These are phyloP conservation scores for Morpho helenor DNA, from an alignment of 2,888 invertebrate genomes.

Conservation along the genomic window DNA sequence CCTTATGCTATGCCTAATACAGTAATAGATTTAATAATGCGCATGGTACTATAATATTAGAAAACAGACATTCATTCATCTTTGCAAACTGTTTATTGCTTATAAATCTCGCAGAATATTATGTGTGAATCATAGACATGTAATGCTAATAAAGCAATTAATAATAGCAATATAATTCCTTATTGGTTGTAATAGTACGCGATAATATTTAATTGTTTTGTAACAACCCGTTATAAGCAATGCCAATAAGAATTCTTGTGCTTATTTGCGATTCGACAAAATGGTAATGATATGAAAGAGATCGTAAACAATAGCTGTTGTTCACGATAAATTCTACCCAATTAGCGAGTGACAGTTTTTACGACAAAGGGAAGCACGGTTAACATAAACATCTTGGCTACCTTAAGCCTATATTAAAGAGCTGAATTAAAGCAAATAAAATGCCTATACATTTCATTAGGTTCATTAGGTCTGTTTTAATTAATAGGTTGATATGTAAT, in stretches of 20 bases:
- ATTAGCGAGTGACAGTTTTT: constrained; percentile 60
- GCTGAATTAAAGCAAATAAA: background rate
- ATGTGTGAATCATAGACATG: too few relatives aligned
- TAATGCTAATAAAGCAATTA: background rate
- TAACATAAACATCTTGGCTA: constrained; percentile 38
- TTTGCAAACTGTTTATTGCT: too few relatives aligned
- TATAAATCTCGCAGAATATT: too few relatives aligned
- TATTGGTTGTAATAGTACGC: background rate
- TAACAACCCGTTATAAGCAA: background rate
- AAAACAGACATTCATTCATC: background rate
- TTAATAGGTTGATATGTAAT: too few relatives aligned
- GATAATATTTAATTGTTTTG: background rate
- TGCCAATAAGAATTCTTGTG: constrained; percentile 6
- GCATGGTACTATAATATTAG: background rate
- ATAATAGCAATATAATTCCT: background rate
- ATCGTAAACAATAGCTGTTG: constrained; percentile 16
- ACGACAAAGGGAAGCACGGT: constrained; percentile 57
- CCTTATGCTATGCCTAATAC: too few relatives aligned
- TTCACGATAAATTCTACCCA: constrained; percentile 67
- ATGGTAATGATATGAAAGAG: constrained; percentile 19
- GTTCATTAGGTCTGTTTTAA: too few relatives aligned
- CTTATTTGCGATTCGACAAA: constrained; percentile 5
- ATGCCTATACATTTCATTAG: too few relatives aligned
- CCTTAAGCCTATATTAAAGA: constrained; percentile 30
- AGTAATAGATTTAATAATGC: background rate